phyloP scores from a whole-genome alignment of 2,888 invertebrate genomes.

The Napeogenes sylphis region DNA sequence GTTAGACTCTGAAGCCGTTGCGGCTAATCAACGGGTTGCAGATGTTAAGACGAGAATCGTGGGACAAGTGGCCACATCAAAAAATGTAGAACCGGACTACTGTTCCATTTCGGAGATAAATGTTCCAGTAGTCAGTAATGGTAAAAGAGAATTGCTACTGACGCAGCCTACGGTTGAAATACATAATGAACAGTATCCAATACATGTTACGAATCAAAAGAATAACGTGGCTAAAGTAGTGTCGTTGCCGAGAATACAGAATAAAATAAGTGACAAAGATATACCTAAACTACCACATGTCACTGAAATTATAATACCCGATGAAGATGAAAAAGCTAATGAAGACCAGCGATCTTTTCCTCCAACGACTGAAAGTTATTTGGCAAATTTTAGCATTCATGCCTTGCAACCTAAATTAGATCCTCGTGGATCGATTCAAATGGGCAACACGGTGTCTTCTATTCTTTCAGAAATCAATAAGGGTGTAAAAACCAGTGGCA shows the following conservation, averaged over 20 bases:
- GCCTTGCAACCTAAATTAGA: constrained; percentile 69
- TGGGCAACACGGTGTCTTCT: constrained; percentile 80
- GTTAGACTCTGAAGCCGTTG: constrained; percentile 77
- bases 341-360: constrained; percentile 61
- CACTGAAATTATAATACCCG: constrained; percentile 84
- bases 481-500: constrained; percentile 65
- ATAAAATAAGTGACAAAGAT: constrained; percentile 75
- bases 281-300: constrained; percentile 87
- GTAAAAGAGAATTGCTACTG: constrained; percentile 73
- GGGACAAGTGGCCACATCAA: constrained; percentile 71
- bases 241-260: constrained; percentile 66
- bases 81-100: constrained; percentile 82
- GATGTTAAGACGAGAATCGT: constrained; percentile 75
- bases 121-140: constrained; percentile 79
- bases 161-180: constrained; percentile 75
- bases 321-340: constrained; percentile 75
- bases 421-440: constrained; percentile 76
- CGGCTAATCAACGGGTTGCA: constrained; percentile 78
- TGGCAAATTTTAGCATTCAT: constrained; percentile 63
- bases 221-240: constrained; percentile 71
- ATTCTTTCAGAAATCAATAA: constrained; percentile 78
- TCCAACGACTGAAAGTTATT: constrained; percentile 60
- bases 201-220: constrained; percentile 57
- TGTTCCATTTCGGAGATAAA: constrained; percentile 87
- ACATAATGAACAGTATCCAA: constrained; percentile 71